Evolutionary conservation across 1,140 invertebrate species (phyloP).

Genomic region (Neelides sp.): DNA sequence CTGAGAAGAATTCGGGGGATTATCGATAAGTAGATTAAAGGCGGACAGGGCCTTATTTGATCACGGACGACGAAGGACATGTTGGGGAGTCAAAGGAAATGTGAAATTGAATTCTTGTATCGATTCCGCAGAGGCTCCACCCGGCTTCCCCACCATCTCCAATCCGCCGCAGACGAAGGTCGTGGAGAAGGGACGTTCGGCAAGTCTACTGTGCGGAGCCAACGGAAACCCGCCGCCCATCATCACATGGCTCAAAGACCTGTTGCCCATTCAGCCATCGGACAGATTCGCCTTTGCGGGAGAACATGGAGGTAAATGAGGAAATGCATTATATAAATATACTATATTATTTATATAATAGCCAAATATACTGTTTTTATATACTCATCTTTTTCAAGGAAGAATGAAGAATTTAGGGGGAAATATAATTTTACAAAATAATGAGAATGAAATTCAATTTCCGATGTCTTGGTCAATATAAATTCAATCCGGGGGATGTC

Average conservation of each 20-base stretch:
- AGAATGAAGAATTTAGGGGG: too few relatives aligned
- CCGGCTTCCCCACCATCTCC: constrained; percentile 79
- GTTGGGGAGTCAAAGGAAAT: not conserved
- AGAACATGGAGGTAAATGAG: constrained; percentile 28
- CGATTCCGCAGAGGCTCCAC: constrained; percentile 50
- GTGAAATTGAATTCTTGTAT: not conserved
- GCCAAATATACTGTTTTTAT: too few relatives aligned
- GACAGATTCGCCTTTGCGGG: constrained; percentile 27
- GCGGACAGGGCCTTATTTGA: too few relatives aligned
- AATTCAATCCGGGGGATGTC: too few relatives aligned
- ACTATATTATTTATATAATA: too few relatives aligned
- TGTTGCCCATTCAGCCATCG: constrained; percentile 52
- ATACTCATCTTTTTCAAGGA: too few relatives aligned
- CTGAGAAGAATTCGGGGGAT: too few relatives aligned
- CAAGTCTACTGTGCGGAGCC: constrained; percentile 73
- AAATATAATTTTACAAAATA: too few relatives aligned
- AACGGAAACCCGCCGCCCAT: constrained; percentile 68
- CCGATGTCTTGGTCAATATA: too few relatives aligned
- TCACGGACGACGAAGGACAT: not conserved
- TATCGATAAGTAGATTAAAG: too few relatives aligned
- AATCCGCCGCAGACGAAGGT: constrained; percentile 68
- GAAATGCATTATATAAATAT: not conserved
- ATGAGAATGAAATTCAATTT: too few relatives aligned
- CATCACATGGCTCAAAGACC: constrained; percentile 85
- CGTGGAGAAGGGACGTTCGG: constrained; percentile 87